Evolutionary conservation across 2,113 vertebrate species (phyloP), one percentile per base, ranked within the genome.

Genomic region (Poeciliopsis prolifica): DNA sequence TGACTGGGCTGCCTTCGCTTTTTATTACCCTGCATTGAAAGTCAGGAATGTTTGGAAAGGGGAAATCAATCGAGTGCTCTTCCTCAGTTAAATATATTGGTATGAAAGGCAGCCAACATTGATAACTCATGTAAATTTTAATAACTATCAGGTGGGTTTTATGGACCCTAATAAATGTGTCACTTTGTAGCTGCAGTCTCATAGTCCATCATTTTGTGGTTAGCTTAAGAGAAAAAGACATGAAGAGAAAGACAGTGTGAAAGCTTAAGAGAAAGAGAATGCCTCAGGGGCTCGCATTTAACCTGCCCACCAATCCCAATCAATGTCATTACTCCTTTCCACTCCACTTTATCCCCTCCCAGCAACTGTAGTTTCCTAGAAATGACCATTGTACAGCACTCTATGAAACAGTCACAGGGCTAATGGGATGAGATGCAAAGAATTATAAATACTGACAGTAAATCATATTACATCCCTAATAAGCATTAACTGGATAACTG

Each of bases 401-500:
- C 95, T 96, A 96, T 96, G 96, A 96, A 97, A 97, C 96, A 97
- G 96, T 96, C 97, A 96, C 95, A 95, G 77, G 95, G 95, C 96
- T 98, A 98, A 99, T 98, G 96, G 97, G 96, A 98, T 98, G 96
- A 97, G 96, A 98, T 98, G 96, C 96, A 96, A 96, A 98, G 93
- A 98, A 97, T 97, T 97, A 97, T 96, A 91, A 97, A 98, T 97
- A 96, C 96, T 97, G 97, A 98, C 98, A 98, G 96, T 98, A 98
- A 98, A 98, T 98, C 97, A 98, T 97, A 99, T 99, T 99, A 99
- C 97, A 96, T 96, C 96, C 95, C 97, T 98, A 98, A 99, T 99
- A 98, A 98, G 97, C 97, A 99, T 99, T 99, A 99, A 99, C 96
- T 98, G 98, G 97, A 98, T 98, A 99, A 98, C 97, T 99, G 96